phyloP scores from a whole-genome alignment of 1,140 invertebrate genomes.

The Heliothis virescens region DNA sequence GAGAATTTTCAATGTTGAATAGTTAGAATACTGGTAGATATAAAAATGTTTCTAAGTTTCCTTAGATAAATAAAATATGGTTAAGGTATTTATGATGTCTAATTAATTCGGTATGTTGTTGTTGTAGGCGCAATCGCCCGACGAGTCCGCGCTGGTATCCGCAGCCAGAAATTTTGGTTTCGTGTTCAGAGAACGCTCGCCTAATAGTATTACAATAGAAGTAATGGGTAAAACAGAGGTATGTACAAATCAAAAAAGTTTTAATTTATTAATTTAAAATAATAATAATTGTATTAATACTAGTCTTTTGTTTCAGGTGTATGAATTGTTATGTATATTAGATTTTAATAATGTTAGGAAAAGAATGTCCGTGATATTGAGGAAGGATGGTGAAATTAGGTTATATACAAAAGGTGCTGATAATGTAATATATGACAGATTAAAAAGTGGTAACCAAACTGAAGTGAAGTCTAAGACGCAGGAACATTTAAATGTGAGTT shows the following conservation, averaged over 20 bases:
- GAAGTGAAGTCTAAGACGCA: constrained; percentile 93
- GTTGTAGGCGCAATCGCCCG: constrained; percentile 97
- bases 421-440: constrained; percentile 98
- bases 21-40: no score
- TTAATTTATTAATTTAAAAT: background rate
- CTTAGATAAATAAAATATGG: no score
- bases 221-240: constrained; percentile 94
- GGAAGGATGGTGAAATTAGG: constrained; percentile 94
- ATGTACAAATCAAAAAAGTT: constrained; percentile 36
- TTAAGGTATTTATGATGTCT: no score
- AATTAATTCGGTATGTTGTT: constrained; percentile 29
- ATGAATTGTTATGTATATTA: constrained; percentile 98
- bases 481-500: constrained; percentile 97
- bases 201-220: constrained; percentile 97
- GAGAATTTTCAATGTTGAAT: no score
- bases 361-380: constrained; percentile 99
- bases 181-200: constrained; percentile 97
- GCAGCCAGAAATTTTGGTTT: constrained; percentile 99
- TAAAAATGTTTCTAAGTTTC: no score
- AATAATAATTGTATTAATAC: constrained; percentile 33
- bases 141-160: constrained; percentile 98
- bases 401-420: constrained; percentile 99
- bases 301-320: constrained; percentile 78
- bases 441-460: constrained; percentile 90
- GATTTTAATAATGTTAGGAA: constrained; percentile 99